Conservation (phyloP, 2,888 invertebrate genomes). For the Synergus japonicus region DNA sequence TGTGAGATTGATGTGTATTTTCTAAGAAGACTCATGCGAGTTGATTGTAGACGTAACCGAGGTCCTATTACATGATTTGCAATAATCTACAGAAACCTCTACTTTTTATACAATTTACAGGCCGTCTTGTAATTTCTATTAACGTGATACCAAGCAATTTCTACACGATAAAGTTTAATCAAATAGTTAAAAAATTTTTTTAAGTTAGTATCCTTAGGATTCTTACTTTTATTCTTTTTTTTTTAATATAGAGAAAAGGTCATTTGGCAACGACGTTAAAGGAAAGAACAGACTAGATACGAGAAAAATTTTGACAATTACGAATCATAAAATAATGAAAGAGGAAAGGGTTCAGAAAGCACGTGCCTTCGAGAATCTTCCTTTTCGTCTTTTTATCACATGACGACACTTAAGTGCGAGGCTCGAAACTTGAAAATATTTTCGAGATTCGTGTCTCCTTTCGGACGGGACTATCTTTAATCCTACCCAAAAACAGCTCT, state of each 20-base stretch:
- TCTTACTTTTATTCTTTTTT: not conserved
- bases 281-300: constrained; percentile 47
- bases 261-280: constrained; percentile 1
- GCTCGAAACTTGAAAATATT: constrained; percentile 35
- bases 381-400: constrained; percentile 39
- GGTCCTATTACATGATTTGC: constrained; percentile 60
- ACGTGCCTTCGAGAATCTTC: constrained; percentile 36
- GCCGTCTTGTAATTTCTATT: constrained; percentile 49
- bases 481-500: not conserved
- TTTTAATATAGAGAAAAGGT: not conserved
- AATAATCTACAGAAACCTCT: constrained; percentile 72
- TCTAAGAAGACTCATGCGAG: constrained; percentile 60
- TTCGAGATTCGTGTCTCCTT: constrained; percentile 19
- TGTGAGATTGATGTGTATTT: constrained; percentile 46
- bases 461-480: constrained; percentile 43
- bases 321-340: constrained; percentile 42
- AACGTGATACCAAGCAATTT: constrained; percentile 46
- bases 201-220: not conserved
- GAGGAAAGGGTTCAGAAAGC: constrained; percentile 21
- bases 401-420: constrained; percentile 45
- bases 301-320: constrained; percentile 49
- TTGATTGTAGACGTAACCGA: constrained; percentile 58
- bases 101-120: constrained; percentile 63
- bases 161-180: not conserved
- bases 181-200: not conserved